Evolutionary conservation across 2,797 vertebrate species (phyloP), one percentile per base, ranked within the genome.

Genomic region (Picus viridis): DNA sequence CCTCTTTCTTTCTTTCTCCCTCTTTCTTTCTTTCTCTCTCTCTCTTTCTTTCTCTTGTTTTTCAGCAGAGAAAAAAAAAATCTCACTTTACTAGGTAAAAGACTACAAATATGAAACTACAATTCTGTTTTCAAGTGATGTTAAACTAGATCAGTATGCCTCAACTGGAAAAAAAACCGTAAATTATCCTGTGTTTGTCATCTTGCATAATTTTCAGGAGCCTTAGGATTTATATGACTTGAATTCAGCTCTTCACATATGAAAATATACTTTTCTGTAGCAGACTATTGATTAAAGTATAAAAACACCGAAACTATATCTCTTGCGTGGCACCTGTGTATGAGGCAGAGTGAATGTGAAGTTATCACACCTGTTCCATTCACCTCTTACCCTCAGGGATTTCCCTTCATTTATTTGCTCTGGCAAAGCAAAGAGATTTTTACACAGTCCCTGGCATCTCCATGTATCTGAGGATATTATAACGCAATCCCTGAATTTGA

Each of bases 361-460:
- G 45, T 72, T 82, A 65, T 90, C 58, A 88, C 83, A 85, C 86
- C 69, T 96, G 93, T 93, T 95, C 81, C 29, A 14, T 79, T 91
- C 65, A 67, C 53, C 59, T 51, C 53, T 72, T 87, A 62, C 64
- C 39, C 77, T 69, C 5, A 2, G 49, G 58, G 69, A 27, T 89
- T 92, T 90, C 68, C 56, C 51, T 86, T 93, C 24, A 75, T 94
- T 95, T 95, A 91, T 93, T 95, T 94, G 34, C 59, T 92, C 94
- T 96, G 90, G 94, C 86, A 91, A 82, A 84, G 29, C 47, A 74
- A 64, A 74, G 58, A 74, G 39, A 56, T 80, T 94, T 93, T 84
- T 74, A 36, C 20, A 13, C 34, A 30, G 54, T 68, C 57, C 63
- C 62, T 88, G 78, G 69, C 88, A 90, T 71, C 45, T 90, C 64